Evolutionary conservation across 2,797 vertebrate species (phyloP).

Genomic region (Odontamblyopus lacepedii): DNA sequence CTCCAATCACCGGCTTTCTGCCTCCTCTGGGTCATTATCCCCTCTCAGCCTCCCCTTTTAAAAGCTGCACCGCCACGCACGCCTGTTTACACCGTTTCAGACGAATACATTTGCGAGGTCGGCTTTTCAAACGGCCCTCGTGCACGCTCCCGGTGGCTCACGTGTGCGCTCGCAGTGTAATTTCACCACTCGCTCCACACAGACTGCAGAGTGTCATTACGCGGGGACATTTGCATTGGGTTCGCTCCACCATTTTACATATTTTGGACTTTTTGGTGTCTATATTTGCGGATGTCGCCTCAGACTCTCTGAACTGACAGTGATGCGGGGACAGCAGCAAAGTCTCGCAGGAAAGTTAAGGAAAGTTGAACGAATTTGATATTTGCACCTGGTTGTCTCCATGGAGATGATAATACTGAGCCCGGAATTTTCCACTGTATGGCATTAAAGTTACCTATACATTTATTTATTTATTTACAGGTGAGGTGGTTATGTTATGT

Average conservation of each 20-base stretch:
- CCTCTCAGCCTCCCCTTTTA: slow-evolving; percentile 71
- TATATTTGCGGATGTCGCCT: slow-evolving; percentile 32
- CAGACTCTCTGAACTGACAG: not conserved
- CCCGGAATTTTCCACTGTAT: too few relatives aligned
- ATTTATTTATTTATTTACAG: too few relatives aligned
- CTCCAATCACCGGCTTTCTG: not conserved
- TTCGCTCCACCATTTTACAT: not conserved
- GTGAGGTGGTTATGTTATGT: too few relatives aligned
- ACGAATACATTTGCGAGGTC: slow-evolving; percentile 74
- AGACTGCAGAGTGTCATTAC: slow-evolving; percentile 26
- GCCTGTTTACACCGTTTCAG: slow-evolving; percentile 77
- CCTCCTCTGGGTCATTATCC: slow-evolving; percentile 78
- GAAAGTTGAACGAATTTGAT: too few relatives aligned
- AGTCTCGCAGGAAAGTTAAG: too few relatives aligned
- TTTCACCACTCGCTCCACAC: slow-evolving; percentile 25
- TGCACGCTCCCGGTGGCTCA: slow-evolving; percentile 18
- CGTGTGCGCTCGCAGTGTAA: slow-evolving; percentile 24
- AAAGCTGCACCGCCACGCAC: slow-evolving; percentile 64
- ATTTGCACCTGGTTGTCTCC: too few relatives aligned
- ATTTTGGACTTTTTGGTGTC: slow-evolving; percentile 19
- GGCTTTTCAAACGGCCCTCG: slow-evolving; percentile 50
- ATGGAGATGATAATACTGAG: too few relatives aligned
- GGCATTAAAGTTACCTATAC: too few relatives aligned
- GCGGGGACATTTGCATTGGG: slow-evolving; percentile 6
- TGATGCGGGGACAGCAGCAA: too few relatives aligned